Percentiles rank a stretch among this genome's conserved stretches.
Evolutionary conservation across 2,113 vertebrate species (phyloP).

Genomic region (Lophotis ruficrista): DNA sequence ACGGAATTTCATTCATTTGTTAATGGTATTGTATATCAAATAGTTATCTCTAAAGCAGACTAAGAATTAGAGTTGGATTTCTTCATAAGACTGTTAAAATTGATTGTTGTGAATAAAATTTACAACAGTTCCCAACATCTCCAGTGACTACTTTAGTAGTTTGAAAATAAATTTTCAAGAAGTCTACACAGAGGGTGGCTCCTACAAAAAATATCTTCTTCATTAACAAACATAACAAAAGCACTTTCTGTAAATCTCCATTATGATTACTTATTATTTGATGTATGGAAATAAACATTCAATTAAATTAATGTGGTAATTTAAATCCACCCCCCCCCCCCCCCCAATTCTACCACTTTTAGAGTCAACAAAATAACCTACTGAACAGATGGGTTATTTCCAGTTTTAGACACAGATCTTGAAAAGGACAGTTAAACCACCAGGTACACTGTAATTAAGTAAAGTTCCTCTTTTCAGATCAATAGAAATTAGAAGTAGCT

Average conservation of each 20-base stretch:
- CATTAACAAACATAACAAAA: background rate
- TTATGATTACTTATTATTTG: background rate
- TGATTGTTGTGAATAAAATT: background rate
- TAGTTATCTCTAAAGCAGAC: background rate
- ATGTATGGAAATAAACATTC: background rate
- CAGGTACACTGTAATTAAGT: conserved; percentile 35
- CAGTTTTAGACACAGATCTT: background rate
- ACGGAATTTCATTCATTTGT: background rate
- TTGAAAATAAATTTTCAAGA: background rate
- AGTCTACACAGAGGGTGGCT: background rate
- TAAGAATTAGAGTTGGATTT: background rate
- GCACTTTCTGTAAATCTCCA: background rate
- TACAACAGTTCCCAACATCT: background rate
- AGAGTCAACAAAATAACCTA: background rate
- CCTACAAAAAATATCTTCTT: background rate
- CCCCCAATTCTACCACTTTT: background rate
- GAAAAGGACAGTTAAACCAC: conserved; percentile 51
- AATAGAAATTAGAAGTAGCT: conserved; percentile 61
- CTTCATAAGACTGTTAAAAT: background rate
- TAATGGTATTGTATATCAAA: background rate
- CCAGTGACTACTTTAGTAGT: background rate
- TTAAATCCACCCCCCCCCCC: background rate
- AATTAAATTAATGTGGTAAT: background rate
- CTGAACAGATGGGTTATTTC: background rate
- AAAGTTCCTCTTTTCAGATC: conserved; percentile 65